A percentile compares a stretch with the other conserved stretches of the same genome.
Conservation (phyloP, 2,113 vertebrate species). For the Oreochromis tanganicae region DNA sequence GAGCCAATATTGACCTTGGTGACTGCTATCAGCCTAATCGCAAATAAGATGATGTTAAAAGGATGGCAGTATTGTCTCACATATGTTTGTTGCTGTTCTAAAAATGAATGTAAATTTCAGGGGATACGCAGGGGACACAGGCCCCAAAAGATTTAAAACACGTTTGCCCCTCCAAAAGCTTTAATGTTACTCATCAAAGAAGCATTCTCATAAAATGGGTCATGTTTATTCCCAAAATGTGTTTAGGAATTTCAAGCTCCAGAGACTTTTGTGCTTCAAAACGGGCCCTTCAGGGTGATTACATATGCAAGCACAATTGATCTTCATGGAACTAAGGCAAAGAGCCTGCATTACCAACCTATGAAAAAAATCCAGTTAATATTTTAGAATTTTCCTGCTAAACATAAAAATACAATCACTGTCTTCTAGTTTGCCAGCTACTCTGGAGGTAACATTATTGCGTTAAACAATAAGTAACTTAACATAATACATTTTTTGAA, state of each 20-base stretch:
- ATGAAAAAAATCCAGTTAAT: background rate
- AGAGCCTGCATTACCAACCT: background rate
- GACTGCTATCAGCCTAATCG: background rate
- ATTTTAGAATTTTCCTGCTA: background rate
- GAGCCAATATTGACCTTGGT: background rate
- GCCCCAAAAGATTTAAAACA: background rate
- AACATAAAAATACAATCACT: accelerated
- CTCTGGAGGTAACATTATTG: background rate
- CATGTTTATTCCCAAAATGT: background rate
- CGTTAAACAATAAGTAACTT: background rate
- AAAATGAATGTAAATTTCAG: background rate
- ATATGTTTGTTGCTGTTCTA: background rate
- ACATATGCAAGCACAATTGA: accelerated
- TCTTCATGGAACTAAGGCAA: background rate
- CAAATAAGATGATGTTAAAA: background rate
- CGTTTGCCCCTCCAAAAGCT: background rate
- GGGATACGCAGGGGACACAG: background rate
- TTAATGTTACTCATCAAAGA: background rate
- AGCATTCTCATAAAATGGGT: background rate
- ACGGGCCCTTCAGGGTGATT: accelerated
- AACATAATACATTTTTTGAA: background rate
- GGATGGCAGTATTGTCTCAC: background rate
- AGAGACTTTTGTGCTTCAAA: background rate
- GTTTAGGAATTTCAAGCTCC: background rate
- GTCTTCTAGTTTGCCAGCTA: background rate